Percentiles rank a stretch among this genome's conserved stretches.
Conservation (phyloP, 2,888 invertebrate species). For the Ctenicera cuprea region DNA sequence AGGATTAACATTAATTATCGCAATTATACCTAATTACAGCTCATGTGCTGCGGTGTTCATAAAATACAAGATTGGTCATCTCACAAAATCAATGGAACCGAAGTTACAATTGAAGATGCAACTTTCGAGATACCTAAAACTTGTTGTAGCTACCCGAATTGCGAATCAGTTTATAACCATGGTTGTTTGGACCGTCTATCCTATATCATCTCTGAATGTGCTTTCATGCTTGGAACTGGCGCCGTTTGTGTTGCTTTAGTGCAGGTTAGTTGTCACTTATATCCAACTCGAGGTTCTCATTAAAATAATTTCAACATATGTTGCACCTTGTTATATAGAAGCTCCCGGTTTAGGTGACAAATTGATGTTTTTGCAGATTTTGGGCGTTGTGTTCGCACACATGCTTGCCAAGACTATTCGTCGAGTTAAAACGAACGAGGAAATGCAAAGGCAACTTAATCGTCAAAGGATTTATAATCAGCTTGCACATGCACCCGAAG, state of each 20-base stretch:
- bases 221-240: constrained; percentile 83
- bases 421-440: constrained; percentile 83
- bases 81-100: constrained; percentile 34
- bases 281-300: background rate
- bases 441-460: constrained; percentile 82
- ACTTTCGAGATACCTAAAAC: constrained; percentile 41
- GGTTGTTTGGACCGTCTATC: constrained; percentile 80
- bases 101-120: constrained; percentile 28
- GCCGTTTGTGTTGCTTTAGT: constrained; percentile 86
- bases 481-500: constrained; percentile 56
- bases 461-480: constrained; percentile 72
- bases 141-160: constrained; percentile 47
- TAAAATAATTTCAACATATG: constrained; percentile 15
- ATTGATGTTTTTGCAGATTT: constrained; percentile 74
- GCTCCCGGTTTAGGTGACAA: background rate
- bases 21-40: constrained; percentile 59
- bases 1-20: constrained; percentile 25
- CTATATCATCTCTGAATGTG: constrained; percentile 81
- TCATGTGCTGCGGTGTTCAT: constrained; percentile 71
- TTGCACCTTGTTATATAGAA: constrained; percentile 1
- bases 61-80: constrained; percentile 66
- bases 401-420: constrained; percentile 91
- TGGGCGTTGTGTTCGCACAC: constrained; percentile 92
- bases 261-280: constrained; percentile 75
- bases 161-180: constrained; percentile 60